Evolutionary conservation across 1,140 invertebrate genomes (phyloP), one percentile per base, ranked within the genome.

Genomic region (Pomacea maculata): DNA sequence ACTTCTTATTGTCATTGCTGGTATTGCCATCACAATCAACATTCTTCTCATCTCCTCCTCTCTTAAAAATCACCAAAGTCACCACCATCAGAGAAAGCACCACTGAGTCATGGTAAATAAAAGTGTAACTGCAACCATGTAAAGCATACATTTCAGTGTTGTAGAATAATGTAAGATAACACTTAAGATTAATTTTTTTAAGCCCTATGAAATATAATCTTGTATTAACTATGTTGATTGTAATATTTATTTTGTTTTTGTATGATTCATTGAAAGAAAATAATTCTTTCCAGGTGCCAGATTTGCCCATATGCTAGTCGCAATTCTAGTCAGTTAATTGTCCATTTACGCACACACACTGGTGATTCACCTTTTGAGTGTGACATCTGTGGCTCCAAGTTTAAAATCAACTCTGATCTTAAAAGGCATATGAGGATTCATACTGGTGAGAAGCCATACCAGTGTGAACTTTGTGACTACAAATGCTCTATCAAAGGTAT

Each of bases 371-470:
- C 93, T 10, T 95, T 94, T 84, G 92, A 93, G 67, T 95, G 95
- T 86, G 93, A 94, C 64, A 91, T 94, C 45, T 95, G 94, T 84
- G 93, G 93, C 0, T 88, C 91, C 76, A 90, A 91, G 64, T 92
- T 93, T 80, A 92, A 92, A 84, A 92, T 92, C 73, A 89, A 89
- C 82, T 92, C 91, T 10, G 91, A 92, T 83, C 92, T 96, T 85
- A 95, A 95, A 84, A 95, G 96, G 84, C 96, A 97, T 90, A 90
- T 94, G 57, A 92, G 95, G 34, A 95, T 94, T 87, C 95, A 96
- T 87, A 96, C 95, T 2, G 95, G 95, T 64, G 95, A 96, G 89
- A 95, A 95, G 61, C 96, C 96, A 0, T 97, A 95, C 88, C 92
- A 94, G 74, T 97, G 96, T 88, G 95, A 96, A 76, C 92, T 84